Percentiles rank a stretch among this genome's conserved stretches.
Evolutionary conservation across 2,888 invertebrate species (phyloP).

Genomic region (Calliopum simillimum): DNA sequence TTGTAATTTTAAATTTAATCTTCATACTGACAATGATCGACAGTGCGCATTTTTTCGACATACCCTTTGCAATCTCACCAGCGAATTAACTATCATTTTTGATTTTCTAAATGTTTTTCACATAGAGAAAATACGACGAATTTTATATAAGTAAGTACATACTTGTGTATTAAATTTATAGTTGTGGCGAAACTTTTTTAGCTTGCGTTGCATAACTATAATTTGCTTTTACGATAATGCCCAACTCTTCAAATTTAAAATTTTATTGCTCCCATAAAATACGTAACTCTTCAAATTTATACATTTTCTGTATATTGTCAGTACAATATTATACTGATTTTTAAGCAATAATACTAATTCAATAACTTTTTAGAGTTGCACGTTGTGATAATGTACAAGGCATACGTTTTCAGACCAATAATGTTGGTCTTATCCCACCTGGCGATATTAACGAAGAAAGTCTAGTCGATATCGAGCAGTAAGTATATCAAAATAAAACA

Average conservation of each 20-base stretch:
- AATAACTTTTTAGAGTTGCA: slow-evolving; percentile 54
- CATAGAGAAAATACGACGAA: slow-evolving; percentile 63
- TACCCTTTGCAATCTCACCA: slow-evolving; percentile 60
- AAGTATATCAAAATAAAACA: slow-evolving; percentile 39
- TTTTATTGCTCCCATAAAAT: neutral
- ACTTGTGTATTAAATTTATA: too few relatives aligned
- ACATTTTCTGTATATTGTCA: neutral
- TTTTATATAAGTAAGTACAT: slow-evolving; percentile 62
- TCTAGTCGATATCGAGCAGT: slow-evolving; percentile 65
- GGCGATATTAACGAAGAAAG: slow-evolving; percentile 61
- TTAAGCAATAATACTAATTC: neutral
- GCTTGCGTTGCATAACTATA: too few relatives aligned
- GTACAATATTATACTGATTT: neutral
- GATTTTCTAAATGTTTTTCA: slow-evolving; percentile 64
- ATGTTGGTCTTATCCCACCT: slow-evolving; percentile 60
- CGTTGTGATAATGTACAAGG: slow-evolving; percentile 63
- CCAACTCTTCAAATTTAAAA: too few relatives aligned
- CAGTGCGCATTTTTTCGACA: slow-evolving; percentile 65
- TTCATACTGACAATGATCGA: slow-evolving; percentile 63
- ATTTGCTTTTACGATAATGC: too few relatives aligned
- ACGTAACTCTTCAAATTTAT: neutral
- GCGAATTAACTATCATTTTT: slow-evolving; percentile 63
- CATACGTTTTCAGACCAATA: slow-evolving; percentile 64
- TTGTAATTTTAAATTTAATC: slow-evolving; percentile 63
- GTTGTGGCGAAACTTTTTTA: too few relatives aligned